Conservation (phyloP, 2,888 invertebrate species). For the Horisme vitalbata region DNA sequence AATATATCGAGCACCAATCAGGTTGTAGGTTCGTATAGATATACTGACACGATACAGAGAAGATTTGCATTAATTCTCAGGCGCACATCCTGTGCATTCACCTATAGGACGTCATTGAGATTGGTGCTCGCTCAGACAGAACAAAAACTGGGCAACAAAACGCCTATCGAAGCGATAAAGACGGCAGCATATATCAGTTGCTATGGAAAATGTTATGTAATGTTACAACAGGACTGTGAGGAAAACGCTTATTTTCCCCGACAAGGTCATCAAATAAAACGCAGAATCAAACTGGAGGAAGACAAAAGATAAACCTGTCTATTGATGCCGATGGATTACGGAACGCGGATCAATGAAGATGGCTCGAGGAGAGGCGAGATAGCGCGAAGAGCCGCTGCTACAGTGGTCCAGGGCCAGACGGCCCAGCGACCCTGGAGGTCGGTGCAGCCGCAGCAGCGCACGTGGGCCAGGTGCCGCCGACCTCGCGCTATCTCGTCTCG, state of each 20-base stretch:
- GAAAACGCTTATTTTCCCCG: not conserved
- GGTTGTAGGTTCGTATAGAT: not conserved
- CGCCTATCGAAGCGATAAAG: slow-evolving; percentile 27
- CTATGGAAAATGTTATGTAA: slow-evolving; percentile 30
- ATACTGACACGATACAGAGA: not conserved
- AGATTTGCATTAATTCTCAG: slow-evolving; percentile 11
- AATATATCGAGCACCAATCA: not conserved
- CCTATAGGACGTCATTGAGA: slow-evolving; percentile 18
- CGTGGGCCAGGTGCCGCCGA: slow-evolving; percentile 78
- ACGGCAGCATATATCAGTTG: slow-evolving; percentile 17
- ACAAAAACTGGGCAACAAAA: slow-evolving; percentile 23
- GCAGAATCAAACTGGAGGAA: not conserved
- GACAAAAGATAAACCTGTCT: slow-evolving; percentile 20
- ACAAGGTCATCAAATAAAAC: slow-evolving; percentile 3
- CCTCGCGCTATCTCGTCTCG: slow-evolving; percentile 79
- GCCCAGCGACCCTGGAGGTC: slow-evolving; percentile 45
- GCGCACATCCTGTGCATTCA: slow-evolving; percentile 15
- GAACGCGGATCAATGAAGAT: slow-evolving; percentile 3
- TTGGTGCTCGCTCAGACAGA: slow-evolving; percentile 19
- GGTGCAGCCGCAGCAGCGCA: slow-evolving; percentile 59
- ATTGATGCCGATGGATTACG: slow-evolving; percentile 22
- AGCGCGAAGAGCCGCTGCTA: slow-evolving; percentile 23
- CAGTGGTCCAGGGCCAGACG: slow-evolving; percentile 33
- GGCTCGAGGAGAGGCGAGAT: slow-evolving; percentile 12
- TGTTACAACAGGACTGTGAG: slow-evolving; percentile 14